Conservation (phyloP, 2,888 invertebrate genomes). For the Athalia rosae region DNA sequence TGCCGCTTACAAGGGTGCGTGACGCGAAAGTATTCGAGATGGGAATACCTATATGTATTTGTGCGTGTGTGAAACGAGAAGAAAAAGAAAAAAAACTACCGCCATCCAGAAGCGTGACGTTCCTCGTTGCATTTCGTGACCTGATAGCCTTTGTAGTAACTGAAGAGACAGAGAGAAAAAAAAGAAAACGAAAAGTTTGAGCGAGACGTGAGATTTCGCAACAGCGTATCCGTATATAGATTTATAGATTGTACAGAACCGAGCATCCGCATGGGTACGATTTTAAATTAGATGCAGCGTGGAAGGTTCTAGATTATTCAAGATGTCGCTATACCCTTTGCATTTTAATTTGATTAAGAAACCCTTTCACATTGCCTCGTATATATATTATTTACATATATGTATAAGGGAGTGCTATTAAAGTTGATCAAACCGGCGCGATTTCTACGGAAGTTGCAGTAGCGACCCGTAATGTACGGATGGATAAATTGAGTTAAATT, state of each 20-base stretch:
- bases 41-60: not conserved
- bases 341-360: constrained; percentile 1
- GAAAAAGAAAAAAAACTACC: too few species aligned
- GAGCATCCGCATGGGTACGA: not conserved
- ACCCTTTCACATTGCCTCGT: not conserved
- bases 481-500: not conserved
- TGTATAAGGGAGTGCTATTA: not conserved
- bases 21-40: constrained; percentile 15
- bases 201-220: too few species aligned
- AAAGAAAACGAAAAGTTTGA: too few species aligned
- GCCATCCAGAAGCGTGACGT: too few species aligned
- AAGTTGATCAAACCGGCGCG: not conserved
- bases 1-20: constrained; percentile 38
- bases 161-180: too few species aligned
- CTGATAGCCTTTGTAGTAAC: too few species aligned
- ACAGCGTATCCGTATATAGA: too few species aligned
- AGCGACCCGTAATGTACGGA: not conserved
- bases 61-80: not conserved
- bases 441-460: too few species aligned
- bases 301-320: constrained; percentile 7
- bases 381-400: not conserved
- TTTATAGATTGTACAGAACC: too few species aligned
- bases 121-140: too few species aligned
- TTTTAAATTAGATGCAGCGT: not conserved
- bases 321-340: not conserved